Evolutionary conservation across 2,113 vertebrate species (phyloP).

Genomic region (Sphyrna mokarran): DNA sequence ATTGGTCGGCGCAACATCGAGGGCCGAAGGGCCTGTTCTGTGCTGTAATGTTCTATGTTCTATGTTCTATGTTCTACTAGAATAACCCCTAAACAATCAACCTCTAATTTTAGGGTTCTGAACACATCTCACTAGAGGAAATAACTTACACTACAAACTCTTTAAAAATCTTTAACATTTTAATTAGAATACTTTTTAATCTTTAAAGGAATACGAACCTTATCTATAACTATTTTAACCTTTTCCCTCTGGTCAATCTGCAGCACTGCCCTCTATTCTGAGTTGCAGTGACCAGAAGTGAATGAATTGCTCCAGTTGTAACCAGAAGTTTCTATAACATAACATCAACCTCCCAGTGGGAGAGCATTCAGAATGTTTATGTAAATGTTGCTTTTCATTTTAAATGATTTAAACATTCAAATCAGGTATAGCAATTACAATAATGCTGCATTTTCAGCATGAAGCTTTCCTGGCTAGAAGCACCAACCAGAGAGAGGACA

Average conservation of each 20-base stretch:
- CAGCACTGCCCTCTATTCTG: background rate
- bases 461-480: background rate
- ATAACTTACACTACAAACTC: background rate
- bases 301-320: background rate
- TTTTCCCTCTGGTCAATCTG: background rate
- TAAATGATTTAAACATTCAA: background rate
- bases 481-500: background rate
- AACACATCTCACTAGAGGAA: background rate
- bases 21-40: too few species aligned
- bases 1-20: too few species aligned
- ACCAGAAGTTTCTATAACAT: background rate
- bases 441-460: background rate
- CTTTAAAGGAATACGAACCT: background rate
- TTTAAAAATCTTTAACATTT: background rate
- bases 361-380: background rate
- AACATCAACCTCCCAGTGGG: background rate
- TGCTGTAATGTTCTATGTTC: too few species aligned
- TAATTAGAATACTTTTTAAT: background rate
- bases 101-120: background rate
- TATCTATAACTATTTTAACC: background rate
- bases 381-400: background rate
- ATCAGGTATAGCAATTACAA: background rate
- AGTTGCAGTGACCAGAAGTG: background rate
- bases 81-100: background rate
- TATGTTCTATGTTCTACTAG: too few species aligned